Percentiles rank a stretch among this genome's conserved stretches.
Conservation (phyloP, 2,113 vertebrate genomes). For the Montifringilla adamsi region DNA sequence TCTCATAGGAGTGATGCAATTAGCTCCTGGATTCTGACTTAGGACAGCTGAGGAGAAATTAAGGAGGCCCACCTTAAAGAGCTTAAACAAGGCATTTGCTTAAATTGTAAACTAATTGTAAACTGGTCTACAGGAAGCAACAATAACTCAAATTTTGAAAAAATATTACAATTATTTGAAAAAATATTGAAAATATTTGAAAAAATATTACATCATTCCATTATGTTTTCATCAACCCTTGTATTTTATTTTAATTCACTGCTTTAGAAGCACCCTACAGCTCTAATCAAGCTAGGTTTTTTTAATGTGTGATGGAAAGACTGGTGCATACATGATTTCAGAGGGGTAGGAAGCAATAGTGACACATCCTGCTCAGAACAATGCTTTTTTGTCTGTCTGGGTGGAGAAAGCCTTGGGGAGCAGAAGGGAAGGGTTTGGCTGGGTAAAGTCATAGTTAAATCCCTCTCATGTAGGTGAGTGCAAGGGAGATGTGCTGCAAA, state of each 20-base stretch:
- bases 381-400: too few species aligned
- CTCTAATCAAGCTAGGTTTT: not conserved
- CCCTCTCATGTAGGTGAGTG: fast-evolving
- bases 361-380: not conserved
- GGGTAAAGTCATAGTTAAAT: not conserved
- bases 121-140: not conserved
- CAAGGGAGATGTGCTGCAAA: not conserved
- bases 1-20: not conserved
- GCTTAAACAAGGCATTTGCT: not conserved
- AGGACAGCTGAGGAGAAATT: not conserved
- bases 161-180: not conserved
- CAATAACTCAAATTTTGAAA: not conserved
- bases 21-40: not conserved
- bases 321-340: not conserved
- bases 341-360: not conserved
- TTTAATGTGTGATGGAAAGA: not conserved
- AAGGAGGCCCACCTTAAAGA: not conserved
- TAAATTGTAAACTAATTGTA: not conserved
- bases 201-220: not conserved
- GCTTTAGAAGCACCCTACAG: not conserved
- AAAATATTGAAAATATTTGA: not conserved
- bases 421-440: not conserved
- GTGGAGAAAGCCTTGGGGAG: not conserved
- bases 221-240: not conserved
- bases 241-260: not conserved